Base-by-base conservation (phyloP, 2,888 invertebrate species). In the Euspilapteryx auroguttella region DNA sequence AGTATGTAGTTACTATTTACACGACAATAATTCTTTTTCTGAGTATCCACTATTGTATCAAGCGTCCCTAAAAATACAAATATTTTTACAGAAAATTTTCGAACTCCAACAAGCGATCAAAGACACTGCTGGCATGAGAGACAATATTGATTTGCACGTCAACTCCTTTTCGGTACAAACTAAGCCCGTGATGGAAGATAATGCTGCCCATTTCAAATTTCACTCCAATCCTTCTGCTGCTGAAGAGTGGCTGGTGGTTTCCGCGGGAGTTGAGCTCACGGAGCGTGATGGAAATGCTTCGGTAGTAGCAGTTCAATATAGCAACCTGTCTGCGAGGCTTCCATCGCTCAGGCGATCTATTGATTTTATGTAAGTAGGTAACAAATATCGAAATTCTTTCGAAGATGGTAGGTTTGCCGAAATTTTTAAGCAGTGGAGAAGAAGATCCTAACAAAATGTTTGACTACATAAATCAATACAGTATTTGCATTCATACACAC, bases 311-410 rank as follows among this genome's bases (percentile, higher is more conserved):
- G 73, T 83, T 5, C 69, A 81, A 37, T 87, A 85, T 48, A 80
- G 79, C 40, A 82, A 84, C 41, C 54, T 86, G 32, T 79, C 81
- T 5, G 62, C 76, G 3, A 81, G 82, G 40, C 57, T 86, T 34
- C 85, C 86, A 1, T 77, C 76, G 0, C 55, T 84, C 30, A 79
- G 81, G 28, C 73, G 80, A 36, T 64, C 64, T 29, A 78, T 81
- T 35, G 79, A 83, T 46, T 71, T 79, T 37, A 80, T 79, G 85
- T 85, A 61, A 78, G 81, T 69, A 34, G 23, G 23, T 3, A 24
- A 2, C 9, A 23, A 3, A 10, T 15, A 14, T 4, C n/a, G 22
- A n/a, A 7, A 23, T 23, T 22, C 23, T n/a, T n/a, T n/a, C n/a
- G n/a, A n/a, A n/a, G n/a, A n/a, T n/a, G n/a, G n/a, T n/a, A n/a